These are phyloP conservation scores for Calycopis cecrops DNA, from an alignment of 1,140 invertebrate species.

Conservation along the genomic window DNA sequence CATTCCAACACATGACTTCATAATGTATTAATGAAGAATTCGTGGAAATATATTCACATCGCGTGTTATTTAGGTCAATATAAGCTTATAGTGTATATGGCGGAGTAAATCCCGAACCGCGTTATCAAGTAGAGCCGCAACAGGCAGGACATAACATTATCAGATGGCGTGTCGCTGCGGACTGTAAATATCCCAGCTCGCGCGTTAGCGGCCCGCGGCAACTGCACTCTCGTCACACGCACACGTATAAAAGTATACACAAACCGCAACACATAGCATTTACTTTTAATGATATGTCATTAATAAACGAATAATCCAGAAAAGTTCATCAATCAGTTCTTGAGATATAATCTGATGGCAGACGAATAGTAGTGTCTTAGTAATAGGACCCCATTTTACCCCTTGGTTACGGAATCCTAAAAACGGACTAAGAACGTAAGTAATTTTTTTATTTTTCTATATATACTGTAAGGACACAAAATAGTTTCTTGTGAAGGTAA, in stretches of 20 bases:
- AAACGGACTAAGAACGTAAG: neutral
- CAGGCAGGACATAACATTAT: conserved; percentile 38
- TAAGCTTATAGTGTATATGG: no score
- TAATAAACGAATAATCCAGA: no score
- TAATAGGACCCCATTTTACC: no score
- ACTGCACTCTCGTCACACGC: conserved; percentile 27
- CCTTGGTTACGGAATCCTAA: neutral
- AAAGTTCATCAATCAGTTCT: no score
- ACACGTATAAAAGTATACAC: neutral
- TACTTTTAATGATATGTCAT: no score
- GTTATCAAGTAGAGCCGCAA: conserved; percentile 2
- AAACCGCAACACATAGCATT: neutral
- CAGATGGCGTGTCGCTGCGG: conserved; percentile 44
- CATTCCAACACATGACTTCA: no score
- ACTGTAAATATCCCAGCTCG: conserved; percentile 46
- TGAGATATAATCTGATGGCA: no score
- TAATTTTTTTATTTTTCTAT: conserved; percentile 22
- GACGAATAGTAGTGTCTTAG: no score
- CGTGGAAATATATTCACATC: no score
- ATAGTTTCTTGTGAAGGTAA: conserved; percentile 50
- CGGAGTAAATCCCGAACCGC: conserved; percentile 11
- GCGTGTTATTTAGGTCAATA: no score
- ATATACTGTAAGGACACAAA: conserved; percentile 30
- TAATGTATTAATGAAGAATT: no score
- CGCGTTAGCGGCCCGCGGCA: conserved; percentile 34